These are phyloP conservation scores for Sphenodon punctatus DNA, from an alignment of 2,797 vertebrate genomes.

Conservation along the genomic window DNA sequence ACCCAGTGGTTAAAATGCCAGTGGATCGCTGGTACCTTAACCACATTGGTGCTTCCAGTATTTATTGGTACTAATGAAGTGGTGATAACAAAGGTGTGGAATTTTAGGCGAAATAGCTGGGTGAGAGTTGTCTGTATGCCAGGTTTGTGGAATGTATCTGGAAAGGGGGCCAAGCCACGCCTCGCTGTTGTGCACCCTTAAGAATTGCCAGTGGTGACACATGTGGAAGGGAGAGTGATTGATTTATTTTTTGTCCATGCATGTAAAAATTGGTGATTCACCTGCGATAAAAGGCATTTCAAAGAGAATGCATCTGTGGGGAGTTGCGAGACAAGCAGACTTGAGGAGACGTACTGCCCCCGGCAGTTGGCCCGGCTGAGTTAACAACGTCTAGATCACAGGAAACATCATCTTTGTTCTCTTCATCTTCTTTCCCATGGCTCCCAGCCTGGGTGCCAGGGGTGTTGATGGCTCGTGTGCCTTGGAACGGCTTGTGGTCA, in stretches of 20 bases:
- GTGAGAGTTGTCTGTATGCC: too few relatives aligned
- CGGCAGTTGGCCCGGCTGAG: conserved; percentile 38
- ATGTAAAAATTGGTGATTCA: conserved; percentile 57
- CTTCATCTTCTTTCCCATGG: conserved; percentile 54
- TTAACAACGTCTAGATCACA: conserved; percentile 48
- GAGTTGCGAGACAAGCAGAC: conserved; percentile 46
- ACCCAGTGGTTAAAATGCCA: too few relatives aligned
- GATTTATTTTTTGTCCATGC: conserved; percentile 28
- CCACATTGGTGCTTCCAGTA: neutral
- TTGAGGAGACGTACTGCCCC: neutral
- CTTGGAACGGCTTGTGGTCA: neutral
- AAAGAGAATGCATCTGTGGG: conserved; percentile 42
- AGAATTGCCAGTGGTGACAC: neutral
- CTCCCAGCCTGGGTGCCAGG: conserved; percentile 37
- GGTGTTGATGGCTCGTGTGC: conserved; percentile 29
- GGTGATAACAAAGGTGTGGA: neutral
- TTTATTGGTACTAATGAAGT: neutral
- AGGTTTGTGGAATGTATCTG: neutral
- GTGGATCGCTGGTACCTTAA: neutral
- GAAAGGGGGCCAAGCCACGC: neutral
- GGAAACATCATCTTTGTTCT: conserved; percentile 60
- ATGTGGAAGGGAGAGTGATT: neutral
- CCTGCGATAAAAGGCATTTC: conserved; percentile 38
- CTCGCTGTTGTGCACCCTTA: neutral
- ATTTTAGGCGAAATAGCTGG: too few relatives aligned